A percentile compares a stretch with the other conserved stretches of the same genome.
phyloP scores from a whole-genome alignment of 2,888 invertebrate genomes.

The Yponomeuta plumbellus region DNA sequence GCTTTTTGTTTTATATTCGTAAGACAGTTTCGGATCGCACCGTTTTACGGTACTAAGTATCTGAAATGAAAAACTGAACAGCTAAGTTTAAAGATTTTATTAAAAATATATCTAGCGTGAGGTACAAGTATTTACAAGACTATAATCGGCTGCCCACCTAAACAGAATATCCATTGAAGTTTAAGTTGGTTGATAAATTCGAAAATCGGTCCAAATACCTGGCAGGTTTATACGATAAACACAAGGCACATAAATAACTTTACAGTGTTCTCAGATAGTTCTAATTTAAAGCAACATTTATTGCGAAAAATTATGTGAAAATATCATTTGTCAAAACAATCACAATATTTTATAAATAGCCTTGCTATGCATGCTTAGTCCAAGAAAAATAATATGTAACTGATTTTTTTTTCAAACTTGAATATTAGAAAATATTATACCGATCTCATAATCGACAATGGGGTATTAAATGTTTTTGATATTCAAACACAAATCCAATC shows the following conservation, averaged over 20 bases:
- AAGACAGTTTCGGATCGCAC: too few species aligned
- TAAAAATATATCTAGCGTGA: constrained; percentile 52
- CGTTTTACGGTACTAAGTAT: background rate
- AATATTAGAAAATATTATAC: too few species aligned
- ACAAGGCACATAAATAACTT: too few species aligned
- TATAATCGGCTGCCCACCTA: constrained; percentile 19
- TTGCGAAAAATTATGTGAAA: background rate
- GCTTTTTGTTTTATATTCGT: too few species aligned
- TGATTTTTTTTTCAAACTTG: too few species aligned
- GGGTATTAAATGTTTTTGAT: background rate
- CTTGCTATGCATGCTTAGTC: constrained; percentile 12
- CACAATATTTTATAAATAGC: constrained; percentile 6
- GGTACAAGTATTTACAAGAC: constrained; percentile 60
- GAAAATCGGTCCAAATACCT: background rate
- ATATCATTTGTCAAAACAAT: background rate
- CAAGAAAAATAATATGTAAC: too few species aligned
- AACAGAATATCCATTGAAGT: background rate
- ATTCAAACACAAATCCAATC: constrained; percentile 17
- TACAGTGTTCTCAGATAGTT: too few species aligned
- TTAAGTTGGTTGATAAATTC: background rate
- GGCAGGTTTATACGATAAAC: background rate
- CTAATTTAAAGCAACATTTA: background rate
- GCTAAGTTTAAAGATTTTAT: constrained; percentile 57
- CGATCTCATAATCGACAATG: too few species aligned
- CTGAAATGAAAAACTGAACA: background rate